Conservation (phyloP, 2,888 invertebrate species). For the Drosophila demipolita region DNA sequence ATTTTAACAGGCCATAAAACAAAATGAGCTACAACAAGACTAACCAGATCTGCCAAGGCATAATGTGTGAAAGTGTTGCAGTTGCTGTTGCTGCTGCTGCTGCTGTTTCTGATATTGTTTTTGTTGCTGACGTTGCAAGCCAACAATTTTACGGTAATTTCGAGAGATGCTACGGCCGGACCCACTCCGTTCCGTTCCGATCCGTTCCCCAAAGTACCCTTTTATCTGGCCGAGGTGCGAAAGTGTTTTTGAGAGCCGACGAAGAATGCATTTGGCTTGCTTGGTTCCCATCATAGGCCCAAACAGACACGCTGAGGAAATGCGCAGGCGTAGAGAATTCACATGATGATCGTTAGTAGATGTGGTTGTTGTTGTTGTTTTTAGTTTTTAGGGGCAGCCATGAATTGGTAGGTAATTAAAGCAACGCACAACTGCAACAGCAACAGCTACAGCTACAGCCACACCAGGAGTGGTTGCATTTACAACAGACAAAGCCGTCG, state of each 20-base stretch:
- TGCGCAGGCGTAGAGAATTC: slow-evolving; percentile 71
- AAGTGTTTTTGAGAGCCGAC: slow-evolving; percentile 36
- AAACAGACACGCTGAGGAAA: slow-evolving; percentile 54
- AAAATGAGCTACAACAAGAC: slow-evolving; percentile 60
- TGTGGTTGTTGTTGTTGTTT: slow-evolving; percentile 26
- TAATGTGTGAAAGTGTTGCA: slow-evolving; percentile 76
- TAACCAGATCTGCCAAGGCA: slow-evolving; percentile 35
- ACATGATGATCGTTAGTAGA: slow-evolving; percentile 76
- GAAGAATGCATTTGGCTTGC: slow-evolving; percentile 55
- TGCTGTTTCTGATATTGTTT: slow-evolving; percentile 8
- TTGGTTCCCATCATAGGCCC: slow-evolving; percentile 44
- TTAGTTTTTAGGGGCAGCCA: slow-evolving; percentile 57
- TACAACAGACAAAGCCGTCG: slow-evolving; percentile 53
- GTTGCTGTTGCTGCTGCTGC: slow-evolving; percentile 37
- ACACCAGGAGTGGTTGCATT: slow-evolving; percentile 40
- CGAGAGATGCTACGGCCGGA: slow-evolving; percentile 43
- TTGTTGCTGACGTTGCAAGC: slow-evolving; percentile 47
- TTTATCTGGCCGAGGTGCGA: slow-evolving; percentile 39
- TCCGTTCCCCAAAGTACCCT: slow-evolving; percentile 3
- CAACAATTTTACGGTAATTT: slow-evolving; percentile 64
- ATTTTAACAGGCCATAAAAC: slow-evolving; percentile 72
- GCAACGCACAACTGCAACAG: slow-evolving; percentile 62
- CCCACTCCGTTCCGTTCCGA: slow-evolving; percentile 9
- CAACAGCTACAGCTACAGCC: slow-evolving; percentile 14
- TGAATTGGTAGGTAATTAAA: slow-evolving; percentile 73